These are phyloP conservation scores for Cotesia chilonis DNA, from an alignment of 1,140 invertebrate genomes.

Conservation along the genomic window DNA sequence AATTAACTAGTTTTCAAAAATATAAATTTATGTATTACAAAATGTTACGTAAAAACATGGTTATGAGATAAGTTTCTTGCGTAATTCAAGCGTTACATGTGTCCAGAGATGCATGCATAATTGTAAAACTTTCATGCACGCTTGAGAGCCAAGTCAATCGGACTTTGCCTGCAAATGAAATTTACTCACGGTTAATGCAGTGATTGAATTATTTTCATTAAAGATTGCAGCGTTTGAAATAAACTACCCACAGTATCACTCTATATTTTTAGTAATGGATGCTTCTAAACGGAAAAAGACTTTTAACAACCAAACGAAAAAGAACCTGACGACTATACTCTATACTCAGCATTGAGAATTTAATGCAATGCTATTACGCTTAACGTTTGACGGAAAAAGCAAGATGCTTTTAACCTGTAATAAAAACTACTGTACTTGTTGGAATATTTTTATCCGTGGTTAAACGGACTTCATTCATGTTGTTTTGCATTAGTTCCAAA, in stretches of 20 bases:
- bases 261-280: no score
- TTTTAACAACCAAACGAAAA: background rate
- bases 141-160: slow-evolving; percentile 1
- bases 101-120: slow-evolving; percentile 13
- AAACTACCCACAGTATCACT: background rate
- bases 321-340: background rate
- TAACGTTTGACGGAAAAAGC: background rate
- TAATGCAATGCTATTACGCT: background rate
- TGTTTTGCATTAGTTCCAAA: slow-evolving; percentile 24
- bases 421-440: background rate
- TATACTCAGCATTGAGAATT: background rate
- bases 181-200: background rate
- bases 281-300: no score
- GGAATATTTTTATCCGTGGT: background rate
- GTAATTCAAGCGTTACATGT: slow-evolving; percentile 1
- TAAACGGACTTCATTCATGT: slow-evolving; percentile 13
- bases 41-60: background rate
- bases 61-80: background rate
- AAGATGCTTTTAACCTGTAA: background rate
- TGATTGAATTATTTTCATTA: background rate
- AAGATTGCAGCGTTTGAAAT: background rate
- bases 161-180: background rate
- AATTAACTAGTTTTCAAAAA: no score
- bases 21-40: background rate
- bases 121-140: background rate